These are phyloP conservation scores for Drosophila malerkotliana DNA, from an alignment of 1,140 invertebrate species.

Conservation along the genomic window DNA sequence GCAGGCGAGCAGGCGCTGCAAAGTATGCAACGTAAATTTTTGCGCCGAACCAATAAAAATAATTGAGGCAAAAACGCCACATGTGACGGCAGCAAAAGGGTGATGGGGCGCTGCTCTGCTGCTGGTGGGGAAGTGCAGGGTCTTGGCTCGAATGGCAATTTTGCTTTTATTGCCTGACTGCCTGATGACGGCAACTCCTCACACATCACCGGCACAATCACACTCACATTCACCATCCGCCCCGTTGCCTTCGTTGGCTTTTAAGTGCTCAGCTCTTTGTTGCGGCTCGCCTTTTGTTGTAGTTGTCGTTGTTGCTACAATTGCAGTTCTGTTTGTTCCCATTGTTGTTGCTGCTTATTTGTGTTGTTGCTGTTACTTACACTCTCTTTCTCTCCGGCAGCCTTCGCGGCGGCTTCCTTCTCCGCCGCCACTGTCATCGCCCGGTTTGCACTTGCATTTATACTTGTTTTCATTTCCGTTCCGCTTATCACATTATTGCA, in stretches of 20 bases:
- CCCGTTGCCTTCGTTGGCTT: constrained; percentile 44
- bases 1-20: constrained; percentile 49
- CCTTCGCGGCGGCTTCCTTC: constrained; percentile 2
- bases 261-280: constrained; percentile 69
- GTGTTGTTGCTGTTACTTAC: constrained; percentile 23
- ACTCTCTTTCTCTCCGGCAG: background rate
- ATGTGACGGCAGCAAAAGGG: constrained; percentile 7
- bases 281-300: constrained; percentile 55
- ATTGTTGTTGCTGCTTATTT: constrained; percentile 12
- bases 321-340: constrained; percentile 10
- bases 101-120: background rate
- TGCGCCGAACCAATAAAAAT: constrained; percentile 78
- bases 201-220: constrained; percentile 2
- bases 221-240: constrained; percentile 12
- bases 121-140: constrained; percentile 9
- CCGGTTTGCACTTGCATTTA: constrained; percentile 53
- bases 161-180: constrained; percentile 64
- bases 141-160: constrained; percentile 63
- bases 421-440: constrained; percentile 45
- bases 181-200: constrained; percentile 39
- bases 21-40: constrained; percentile 80
- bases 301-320: constrained; percentile 16
- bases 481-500: constrained; percentile 80
- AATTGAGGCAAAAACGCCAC: constrained; percentile 68
- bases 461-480: constrained; percentile 78